Conservation (phyloP, 1,140 invertebrate species). For the Magallana gigas region DNA sequence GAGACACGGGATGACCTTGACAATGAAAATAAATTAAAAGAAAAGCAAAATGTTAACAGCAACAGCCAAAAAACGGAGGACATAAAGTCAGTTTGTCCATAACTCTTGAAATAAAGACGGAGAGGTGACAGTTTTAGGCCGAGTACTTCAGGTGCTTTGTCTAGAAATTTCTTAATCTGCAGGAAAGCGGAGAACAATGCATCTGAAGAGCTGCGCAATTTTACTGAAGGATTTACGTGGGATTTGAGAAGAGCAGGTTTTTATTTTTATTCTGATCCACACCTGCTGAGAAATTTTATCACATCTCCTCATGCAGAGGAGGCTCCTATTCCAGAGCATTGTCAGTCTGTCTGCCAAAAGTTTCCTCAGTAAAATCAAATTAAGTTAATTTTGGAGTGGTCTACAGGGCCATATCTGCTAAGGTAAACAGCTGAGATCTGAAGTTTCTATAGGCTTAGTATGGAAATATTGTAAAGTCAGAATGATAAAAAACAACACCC, state of each 20-base stretch:
- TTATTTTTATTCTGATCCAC: conserved; percentile 5
- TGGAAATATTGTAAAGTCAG: conserved; percentile 16
- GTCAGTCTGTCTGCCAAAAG: conserved; percentile 28
- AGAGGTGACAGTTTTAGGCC: conserved; percentile 5
- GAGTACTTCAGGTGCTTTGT: neutral
- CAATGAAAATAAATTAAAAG: neutral
- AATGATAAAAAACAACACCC: conserved; percentile 5
- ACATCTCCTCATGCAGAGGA: neutral
- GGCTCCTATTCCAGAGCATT: neutral
- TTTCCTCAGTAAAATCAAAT: conserved; percentile 28
- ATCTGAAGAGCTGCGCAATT: neutral
- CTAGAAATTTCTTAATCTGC: neutral
- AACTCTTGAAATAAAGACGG: neutral
- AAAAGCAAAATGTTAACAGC: neutral
- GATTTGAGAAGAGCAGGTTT: neutral
- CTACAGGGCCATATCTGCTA: neutral
- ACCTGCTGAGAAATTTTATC: conserved; percentile 30
- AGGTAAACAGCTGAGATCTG: conserved; percentile 7
- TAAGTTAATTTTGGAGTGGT: conserved; percentile 17
- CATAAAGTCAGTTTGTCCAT: neutral
- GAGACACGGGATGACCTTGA: conserved; percentile 6
- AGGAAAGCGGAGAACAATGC: neutral
- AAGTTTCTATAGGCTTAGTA: neutral
- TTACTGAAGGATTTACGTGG: neutral
- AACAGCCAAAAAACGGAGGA: neutral